Conservation (phyloP, 2,797 vertebrate genomes). For the Rhynchonycteris naso region DNA sequence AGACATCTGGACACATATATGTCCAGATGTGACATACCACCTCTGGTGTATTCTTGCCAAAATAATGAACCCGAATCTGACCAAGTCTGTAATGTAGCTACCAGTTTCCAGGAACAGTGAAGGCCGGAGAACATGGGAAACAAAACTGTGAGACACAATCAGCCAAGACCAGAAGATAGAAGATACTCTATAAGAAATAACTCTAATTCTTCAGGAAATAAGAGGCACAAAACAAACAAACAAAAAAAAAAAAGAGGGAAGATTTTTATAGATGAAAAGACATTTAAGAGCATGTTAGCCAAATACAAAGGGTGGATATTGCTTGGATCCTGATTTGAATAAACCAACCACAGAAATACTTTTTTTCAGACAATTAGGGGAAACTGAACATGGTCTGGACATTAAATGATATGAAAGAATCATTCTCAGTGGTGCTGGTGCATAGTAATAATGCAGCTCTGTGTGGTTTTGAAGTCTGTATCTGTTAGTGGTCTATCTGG, state of each 20-base stretch:
- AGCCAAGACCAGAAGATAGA: background rate
- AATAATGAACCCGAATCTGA: background rate
- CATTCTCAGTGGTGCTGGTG: background rate
- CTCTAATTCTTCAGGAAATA: background rate
- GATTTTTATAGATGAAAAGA: background rate
- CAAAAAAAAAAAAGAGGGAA: background rate
- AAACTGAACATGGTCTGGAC: background rate
- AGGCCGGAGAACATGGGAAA: background rate
- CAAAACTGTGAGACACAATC: background rate
- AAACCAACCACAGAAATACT: background rate
- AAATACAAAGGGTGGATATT: background rate
- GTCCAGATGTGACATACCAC: background rate
- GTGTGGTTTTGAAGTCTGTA: background rate
- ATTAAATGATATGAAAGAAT: background rate
- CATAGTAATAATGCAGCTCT: accelerated
- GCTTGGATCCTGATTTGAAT: background rate
- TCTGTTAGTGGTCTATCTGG: background rate
- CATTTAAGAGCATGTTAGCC: background rate
- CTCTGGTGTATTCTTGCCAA: background rate
- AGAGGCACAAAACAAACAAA: background rate
- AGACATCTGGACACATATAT: background rate
- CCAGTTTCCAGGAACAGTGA: background rate
- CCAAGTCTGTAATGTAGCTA: background rate
- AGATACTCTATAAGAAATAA: background rate
- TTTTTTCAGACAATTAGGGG: background rate